These are phyloP conservation scores for Scotopteryx bipunctaria DNA, from an alignment of 2,888 invertebrate genomes.

Conservation along the genomic window DNA sequence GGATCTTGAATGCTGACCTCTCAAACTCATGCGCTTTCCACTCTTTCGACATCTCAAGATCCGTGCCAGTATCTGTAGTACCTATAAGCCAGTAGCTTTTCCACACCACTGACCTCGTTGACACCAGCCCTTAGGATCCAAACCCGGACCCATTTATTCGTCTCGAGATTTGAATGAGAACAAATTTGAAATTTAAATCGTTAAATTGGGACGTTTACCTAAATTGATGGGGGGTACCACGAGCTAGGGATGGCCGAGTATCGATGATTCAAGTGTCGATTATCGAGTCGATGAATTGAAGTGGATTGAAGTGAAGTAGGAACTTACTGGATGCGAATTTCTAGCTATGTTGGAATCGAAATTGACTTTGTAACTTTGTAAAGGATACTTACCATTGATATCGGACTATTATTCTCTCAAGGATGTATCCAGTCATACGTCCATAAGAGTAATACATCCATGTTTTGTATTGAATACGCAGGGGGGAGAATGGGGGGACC, in stretches of 20 bases:
- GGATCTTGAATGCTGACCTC: too few species aligned
- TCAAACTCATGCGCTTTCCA: too few species aligned
- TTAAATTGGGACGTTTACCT: conserved; percentile 37
- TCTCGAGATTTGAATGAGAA: conserved; percentile 53
- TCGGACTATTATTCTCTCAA: too few species aligned
- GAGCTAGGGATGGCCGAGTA: conserved; percentile 11
- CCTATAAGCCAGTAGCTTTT: background rate
- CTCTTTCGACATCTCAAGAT: too few species aligned
- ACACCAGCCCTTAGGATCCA: conserved; percentile 4
- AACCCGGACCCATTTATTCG: conserved; percentile 44
- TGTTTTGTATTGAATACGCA: too few species aligned
- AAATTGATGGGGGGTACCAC: conserved; percentile 38
- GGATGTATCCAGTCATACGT: too few species aligned
- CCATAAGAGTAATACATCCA: too few species aligned
- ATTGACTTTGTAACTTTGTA: too few species aligned
- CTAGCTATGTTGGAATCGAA: background rate
- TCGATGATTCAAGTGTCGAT: conserved; percentile 10
- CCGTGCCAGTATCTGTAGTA: too few species aligned
- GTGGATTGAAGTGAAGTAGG: background rate
- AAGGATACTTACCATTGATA: too few species aligned
- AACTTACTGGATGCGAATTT: background rate
- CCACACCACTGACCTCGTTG: conserved; percentile 11
- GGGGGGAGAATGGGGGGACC: too few species aligned
- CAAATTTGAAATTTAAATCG: conserved; percentile 58
- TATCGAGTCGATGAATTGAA: conserved; percentile 3